These are phyloP conservation scores for Heterotis niloticus DNA, from an alignment of 2,113 vertebrate species.

Conservation along the genomic window DNA sequence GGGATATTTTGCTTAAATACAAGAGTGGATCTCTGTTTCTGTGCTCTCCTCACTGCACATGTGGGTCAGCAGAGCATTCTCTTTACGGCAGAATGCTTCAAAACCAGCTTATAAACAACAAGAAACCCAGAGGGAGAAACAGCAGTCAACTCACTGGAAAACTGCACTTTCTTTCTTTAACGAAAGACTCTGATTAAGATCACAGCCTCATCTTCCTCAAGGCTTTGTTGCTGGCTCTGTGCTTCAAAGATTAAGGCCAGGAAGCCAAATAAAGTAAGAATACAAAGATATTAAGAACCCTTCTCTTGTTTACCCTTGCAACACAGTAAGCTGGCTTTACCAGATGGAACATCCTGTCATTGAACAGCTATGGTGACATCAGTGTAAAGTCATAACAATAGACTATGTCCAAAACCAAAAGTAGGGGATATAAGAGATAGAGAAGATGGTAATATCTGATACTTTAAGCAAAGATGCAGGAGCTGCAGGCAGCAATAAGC, in stretches of 20 bases:
- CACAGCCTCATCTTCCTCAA: not conserved
- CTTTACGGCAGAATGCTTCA: not conserved
- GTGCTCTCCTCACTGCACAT: not conserved
- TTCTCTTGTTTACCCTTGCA: not conserved
- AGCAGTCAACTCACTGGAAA: not conserved
- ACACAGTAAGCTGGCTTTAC: too few relatives aligned
- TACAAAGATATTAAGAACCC: not conserved
- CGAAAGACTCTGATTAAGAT: not conserved
- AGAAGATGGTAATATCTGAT: too few relatives aligned
- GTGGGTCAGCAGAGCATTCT: conserved; percentile 24
- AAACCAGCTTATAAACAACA: not conserved
- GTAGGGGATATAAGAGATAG: too few relatives aligned
- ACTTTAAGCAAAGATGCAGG: too few relatives aligned
- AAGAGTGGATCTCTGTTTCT: not conserved
- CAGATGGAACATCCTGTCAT: not conserved
- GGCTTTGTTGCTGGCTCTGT: not conserved
- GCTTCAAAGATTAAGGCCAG: not conserved
- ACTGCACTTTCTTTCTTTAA: not conserved
- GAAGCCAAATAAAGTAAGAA: not conserved
- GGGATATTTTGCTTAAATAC: not conserved
- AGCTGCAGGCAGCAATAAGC: too few relatives aligned
- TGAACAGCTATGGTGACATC: not conserved
- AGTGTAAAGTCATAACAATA: too few relatives aligned
- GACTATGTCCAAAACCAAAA: too few relatives aligned
- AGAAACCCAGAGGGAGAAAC: conserved; percentile 5